Evolutionary conservation across 2,888 invertebrate species (phyloP).

Genomic region (Epirrita christyi): DNA sequence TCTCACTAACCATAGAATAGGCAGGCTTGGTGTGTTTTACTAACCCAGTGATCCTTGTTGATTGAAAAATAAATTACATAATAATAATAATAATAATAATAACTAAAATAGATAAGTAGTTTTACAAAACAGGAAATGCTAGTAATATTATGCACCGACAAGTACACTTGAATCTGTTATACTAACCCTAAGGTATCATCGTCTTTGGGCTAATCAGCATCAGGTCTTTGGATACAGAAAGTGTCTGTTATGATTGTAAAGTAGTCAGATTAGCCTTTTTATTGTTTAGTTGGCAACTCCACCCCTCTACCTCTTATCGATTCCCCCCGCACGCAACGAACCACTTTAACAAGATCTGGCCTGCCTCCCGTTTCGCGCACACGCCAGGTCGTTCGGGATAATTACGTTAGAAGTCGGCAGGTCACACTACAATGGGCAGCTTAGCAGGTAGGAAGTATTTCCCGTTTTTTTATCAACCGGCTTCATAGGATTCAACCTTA

Average conservation of each 20-base stretch:
- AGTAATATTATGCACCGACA: too few species aligned
- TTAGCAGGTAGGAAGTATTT: slow-evolving; percentile 23
- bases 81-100: too few species aligned
- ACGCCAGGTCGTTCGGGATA: slow-evolving; percentile 12
- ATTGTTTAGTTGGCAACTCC: slow-evolving; percentile 14
- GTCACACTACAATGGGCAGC: slow-evolving; percentile 16
- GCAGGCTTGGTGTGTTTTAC: too few species aligned
- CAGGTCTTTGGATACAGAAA: too few species aligned
- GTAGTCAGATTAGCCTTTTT: not conserved
- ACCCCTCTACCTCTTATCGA: slow-evolving; percentile 29
- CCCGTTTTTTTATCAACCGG: slow-evolving; percentile 24
- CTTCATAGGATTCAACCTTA: not conserved
- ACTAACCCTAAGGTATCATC: too few species aligned
- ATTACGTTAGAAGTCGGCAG: slow-evolving; percentile 18
- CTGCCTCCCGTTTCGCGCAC: slow-evolving; percentile 20
- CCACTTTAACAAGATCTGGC: slow-evolving; percentile 27
- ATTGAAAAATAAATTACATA: too few species aligned
- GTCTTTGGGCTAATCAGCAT: too few species aligned
- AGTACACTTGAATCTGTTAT: too few species aligned
- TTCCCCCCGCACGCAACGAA: slow-evolving; percentile 22
- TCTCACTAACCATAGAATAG: too few species aligned
- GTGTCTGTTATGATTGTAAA: not conserved
- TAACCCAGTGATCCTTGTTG: too few species aligned
- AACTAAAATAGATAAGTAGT: too few species aligned
- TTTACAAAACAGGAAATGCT: too few species aligned